These are phyloP conservation scores for Melozone crissalis DNA, from an alignment of 2,113 vertebrate species.

Conservation along the genomic window DNA sequence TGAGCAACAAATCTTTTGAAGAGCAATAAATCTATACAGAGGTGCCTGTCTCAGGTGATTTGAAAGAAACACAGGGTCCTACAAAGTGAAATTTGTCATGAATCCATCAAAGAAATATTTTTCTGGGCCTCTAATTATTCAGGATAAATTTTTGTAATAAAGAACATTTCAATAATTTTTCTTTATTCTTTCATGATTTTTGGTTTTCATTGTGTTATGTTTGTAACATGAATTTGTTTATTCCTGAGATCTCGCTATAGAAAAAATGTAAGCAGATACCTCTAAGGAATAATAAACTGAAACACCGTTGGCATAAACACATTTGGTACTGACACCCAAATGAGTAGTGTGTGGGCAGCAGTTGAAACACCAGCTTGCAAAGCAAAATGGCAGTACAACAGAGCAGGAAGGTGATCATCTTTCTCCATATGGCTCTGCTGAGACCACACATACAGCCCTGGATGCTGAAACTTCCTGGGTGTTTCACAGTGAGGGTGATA, in stretches of 20 bases:
- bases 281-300: slow-evolving; percentile 38
- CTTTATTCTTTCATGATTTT: not conserved
- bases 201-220: not conserved
- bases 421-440: slow-evolving; percentile 47
- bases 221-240: not conserved
- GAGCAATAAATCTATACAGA: not conserved
- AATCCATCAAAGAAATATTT: not conserved
- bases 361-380: slow-evolving; percentile 64
- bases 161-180: not conserved
- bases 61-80: not conserved
- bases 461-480: not conserved
- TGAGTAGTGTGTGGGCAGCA: slow-evolving; percentile 48
- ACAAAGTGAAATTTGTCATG: not conserved
- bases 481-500: not conserved
- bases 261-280: slow-evolving; percentile 25
- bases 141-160: not conserved
- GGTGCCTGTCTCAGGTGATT: not conserved
- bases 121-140: not conserved
- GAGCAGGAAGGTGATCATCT: slow-evolving; percentile 57
- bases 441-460: not conserved
- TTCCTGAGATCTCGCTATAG: not conserved
- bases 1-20: not conserved
- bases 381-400: slow-evolving; percentile 50
- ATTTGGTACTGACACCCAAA: slow-evolving; percentile 43
- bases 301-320: slow-evolving; percentile 49